Evolutionary conservation across 2,113 vertebrate species (phyloP).

Genomic region (Dermatemys mawii): DNA sequence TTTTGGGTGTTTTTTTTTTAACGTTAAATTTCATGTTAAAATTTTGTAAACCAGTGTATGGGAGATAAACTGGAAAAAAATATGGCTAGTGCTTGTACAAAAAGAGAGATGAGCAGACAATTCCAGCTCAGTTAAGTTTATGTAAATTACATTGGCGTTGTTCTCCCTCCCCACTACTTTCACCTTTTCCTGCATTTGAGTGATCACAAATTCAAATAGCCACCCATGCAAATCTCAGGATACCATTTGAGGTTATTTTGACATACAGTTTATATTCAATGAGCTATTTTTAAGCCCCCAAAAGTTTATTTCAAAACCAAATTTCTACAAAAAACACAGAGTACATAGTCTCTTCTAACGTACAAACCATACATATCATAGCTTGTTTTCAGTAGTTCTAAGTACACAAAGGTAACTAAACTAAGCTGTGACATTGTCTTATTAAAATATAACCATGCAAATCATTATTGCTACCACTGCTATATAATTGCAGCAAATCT

Average conservation of each 20-base stretch:
- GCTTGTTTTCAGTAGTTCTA: background rate
- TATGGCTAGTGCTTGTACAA: background rate
- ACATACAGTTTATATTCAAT: background rate
- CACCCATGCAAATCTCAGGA: rapidly evolving
- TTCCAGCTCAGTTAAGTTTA: background rate
- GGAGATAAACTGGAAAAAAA: background rate
- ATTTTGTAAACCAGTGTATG: background rate
- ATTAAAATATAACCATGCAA: no score
- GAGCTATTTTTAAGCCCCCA: background rate
- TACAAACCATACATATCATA: background rate
- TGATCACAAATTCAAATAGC: background rate
- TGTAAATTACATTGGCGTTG: background rate
- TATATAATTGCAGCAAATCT: no score
- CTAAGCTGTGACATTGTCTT: background rate
- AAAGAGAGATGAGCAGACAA: background rate
- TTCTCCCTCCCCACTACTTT: background rate
- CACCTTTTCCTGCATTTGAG: background rate
- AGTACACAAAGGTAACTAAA: constrained; percentile 11
- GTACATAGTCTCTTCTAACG: background rate
- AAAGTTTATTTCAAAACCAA: background rate
- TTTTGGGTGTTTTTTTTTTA: background rate
- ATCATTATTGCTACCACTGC: no score
- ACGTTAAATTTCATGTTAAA: background rate
- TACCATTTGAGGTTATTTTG: background rate
- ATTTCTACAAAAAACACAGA: background rate